Base-by-base conservation (phyloP, 2,888 invertebrate genomes). In the Cephus rjabovi region DNA sequence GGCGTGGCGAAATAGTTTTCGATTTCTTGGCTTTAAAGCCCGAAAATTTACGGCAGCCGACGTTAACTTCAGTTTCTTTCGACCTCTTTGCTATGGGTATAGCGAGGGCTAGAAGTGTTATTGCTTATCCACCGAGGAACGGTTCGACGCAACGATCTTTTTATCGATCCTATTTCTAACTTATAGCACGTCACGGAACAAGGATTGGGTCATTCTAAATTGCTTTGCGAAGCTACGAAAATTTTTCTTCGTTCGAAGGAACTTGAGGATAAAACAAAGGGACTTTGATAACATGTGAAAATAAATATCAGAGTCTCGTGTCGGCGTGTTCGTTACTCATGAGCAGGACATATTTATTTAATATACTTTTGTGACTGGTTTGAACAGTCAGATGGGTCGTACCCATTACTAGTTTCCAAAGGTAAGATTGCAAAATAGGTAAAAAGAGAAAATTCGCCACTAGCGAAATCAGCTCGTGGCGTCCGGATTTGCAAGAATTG, bases 1-100 rank as follows among this genome's bases (percentile, higher is more conserved):
- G 87, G 88, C 87, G 87, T 88, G 86, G 87, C 86, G 87, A 83
- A 87, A 88, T 86, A 88, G 88, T 88, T 88, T 88, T 87, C 88
- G 88, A 89, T 89, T 88, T 86, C 86, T 88, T 81, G 85, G 84
- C 85, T 85, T 83, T 84, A 79, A 81, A 82, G 77, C 69, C 34
- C 75, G 75, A 79, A 79, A 86, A 87, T 87, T 87, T 87, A 87
- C 86, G 87, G 79, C 80, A 76, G 76, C 74, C 81, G 79, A 78
- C 82, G 81, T 83, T 83, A 86, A 87, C 85, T 85, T 83, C 81
- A 83, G 82, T 82, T 86, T 82, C 82, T 81, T 82, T 79, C 78
- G 31, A 34, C 33, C 71, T 71, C 71, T 71, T 70, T 71, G 71
- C 31, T 31, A 34, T 71, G 33, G 71, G 33, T 31, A 71, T 71